Base-by-base conservation (phyloP, 2,797 vertebrate species). In the Tamandua tetradactyla region DNA sequence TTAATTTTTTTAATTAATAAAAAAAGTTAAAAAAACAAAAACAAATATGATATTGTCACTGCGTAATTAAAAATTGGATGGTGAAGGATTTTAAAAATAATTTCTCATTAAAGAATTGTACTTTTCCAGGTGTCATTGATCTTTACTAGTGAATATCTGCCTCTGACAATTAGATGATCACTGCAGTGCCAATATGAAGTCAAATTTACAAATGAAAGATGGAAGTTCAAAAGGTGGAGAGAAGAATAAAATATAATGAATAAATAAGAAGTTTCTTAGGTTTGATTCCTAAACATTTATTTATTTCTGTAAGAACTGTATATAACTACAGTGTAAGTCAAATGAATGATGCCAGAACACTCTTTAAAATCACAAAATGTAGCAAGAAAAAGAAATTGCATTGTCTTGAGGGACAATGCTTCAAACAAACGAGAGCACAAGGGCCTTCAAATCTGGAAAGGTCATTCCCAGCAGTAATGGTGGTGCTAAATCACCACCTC, bases 41-140 rank as follows among this genome's bases (percentile, higher is more conserved):
- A 68, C n/a, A n/a, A 69, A 42, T 69, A 74, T 1, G 7, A 37
- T 69, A 66, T n/a, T 44, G 14, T 74, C 20, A 35, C 40, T 64
- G 25, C 25, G 18, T 68, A 85, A 83, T 94, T 94, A 89, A 95
- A 87, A 89, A 49, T 44, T 66, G 37, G 17, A 66, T 92, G n/a
- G 27, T 0, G 4, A 84, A 35, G 25, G 8, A 40, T 69, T 93
- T 30, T 15, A 61, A 92, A 59, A 74, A 83, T 62, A 1, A 30
- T n/a, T 95, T 94, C 40, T 88, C 30, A 82, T 83, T 95, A 90
- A 79, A 82, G 35, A 35, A 37, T 52, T 5, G 2, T 49, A 44
- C 84, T 25, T 91, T 86, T 69, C 2, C 10, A 25, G 17, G 22
- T 81, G 42, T 78, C 22, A 49, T 25, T 89, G 92, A 75, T 72